Conservation (phyloP, 2,888 invertebrate genomes). For the Leucoma salicis region DNA sequence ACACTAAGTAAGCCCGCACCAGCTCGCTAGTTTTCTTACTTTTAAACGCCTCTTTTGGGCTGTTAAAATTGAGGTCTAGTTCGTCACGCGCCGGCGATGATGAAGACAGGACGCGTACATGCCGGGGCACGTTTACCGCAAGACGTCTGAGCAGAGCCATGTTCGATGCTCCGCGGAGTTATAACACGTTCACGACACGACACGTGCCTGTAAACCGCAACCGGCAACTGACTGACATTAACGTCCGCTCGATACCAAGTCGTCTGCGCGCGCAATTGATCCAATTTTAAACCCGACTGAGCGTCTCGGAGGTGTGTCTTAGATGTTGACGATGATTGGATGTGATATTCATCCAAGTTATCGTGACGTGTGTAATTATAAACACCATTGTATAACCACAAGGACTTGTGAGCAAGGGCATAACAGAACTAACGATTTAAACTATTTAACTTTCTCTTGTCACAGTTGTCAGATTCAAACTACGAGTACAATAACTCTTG, state of each 20-base stretch:
- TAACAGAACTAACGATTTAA: no score
- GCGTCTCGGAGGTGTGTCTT: constrained; percentile 72
- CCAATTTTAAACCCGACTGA: constrained; percentile 66
- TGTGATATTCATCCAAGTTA: constrained; percentile 21
- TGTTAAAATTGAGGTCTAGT: constrained; percentile 92
- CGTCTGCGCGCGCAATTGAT: constrained; percentile 71
- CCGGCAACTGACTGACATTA: constrained; percentile 64
- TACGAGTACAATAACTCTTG: no score
- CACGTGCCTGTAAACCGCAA: constrained; percentile 60
- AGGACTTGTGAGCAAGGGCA: constrained; percentile 29
- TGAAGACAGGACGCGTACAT: constrained; percentile 57
- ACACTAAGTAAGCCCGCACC: constrained; percentile 94
- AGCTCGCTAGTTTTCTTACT: constrained; percentile 97
- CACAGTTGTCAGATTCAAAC: no score
- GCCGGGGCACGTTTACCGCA: constrained; percentile 60
- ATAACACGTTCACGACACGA: constrained; percentile 41
- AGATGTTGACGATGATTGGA: constrained; percentile 53
- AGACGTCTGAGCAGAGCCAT: constrained; percentile 76
- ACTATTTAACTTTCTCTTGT: no score
- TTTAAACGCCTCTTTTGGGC: constrained; percentile 95
- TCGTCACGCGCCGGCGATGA: constrained; percentile 80
- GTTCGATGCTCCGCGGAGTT: constrained; percentile 56
- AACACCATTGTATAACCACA: constrained; percentile 30
- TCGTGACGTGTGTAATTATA: constrained; percentile 22
- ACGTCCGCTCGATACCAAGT: constrained; percentile 69